Base-by-base conservation (phyloP, 1,140 invertebrate genomes). In the Babylonia areolata region DNA sequence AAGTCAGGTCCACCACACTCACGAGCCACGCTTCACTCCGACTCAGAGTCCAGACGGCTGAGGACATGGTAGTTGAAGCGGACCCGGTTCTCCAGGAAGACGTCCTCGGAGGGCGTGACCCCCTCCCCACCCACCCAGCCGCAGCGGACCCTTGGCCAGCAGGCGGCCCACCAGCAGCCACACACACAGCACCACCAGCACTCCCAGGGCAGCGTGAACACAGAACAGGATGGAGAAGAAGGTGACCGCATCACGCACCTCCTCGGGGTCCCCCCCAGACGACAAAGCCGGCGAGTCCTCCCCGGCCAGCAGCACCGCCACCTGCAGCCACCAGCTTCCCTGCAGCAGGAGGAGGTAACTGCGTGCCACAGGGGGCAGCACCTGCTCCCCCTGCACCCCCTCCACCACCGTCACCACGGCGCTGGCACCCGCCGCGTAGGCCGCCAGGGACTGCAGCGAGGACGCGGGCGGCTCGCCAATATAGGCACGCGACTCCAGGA, bases 11-110 rank as follows among this genome's bases (percentile, higher is more conserved):
- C n/a, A n/a, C n/a, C n/a, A n/a, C n/a, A n/a, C n/a, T n/a, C n/a
- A n/a, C n/a, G n/a, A n/a, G n/a, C n/a, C n/a, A n/a, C n/a, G n/a
- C n/a, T n/a, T 75, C 73, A 75, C 73, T 89, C 88, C 58, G 86
- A 79, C 64, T 89, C 90, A 69, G 86, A 88, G 40, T 88, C 89
- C 42, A 90, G 80, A 54, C 87, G 77, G 71, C 87, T 86, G 15
- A 90, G 64, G 0, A 89, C 80, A 46, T 89, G 89, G 64, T 90
- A 89, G 77, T 91, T 89, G 84, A 91, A 91, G 73, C 87, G 87
- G 6, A 91, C 88, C 51, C 91, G 80, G 77, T 91, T 91, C 73
- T 91, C 90, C 35, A 91, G 78, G 35, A 75, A 88, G 28, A 91
- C 39, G 12, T n/a, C 84, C 15, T 87, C 88, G n/a, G 78, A 77